Evolutionary conservation across 1,140 invertebrate genomes (phyloP).

Genomic region (Cheumatopsyche charites): DNA sequence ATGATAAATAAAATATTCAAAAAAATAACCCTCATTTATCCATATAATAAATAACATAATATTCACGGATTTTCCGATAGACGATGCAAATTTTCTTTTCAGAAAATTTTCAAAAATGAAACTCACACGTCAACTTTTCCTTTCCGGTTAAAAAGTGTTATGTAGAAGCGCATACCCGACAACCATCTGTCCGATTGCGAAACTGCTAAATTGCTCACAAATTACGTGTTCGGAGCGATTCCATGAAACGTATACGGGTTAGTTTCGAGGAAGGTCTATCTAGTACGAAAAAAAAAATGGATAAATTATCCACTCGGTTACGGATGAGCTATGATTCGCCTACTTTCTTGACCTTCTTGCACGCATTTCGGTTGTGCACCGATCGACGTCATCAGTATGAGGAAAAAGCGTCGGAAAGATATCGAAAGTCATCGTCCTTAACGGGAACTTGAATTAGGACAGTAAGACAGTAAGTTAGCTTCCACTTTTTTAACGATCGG

Average conservation of each 20-base stretch:
- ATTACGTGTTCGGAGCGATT: conserved; percentile 3
- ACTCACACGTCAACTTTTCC: conserved; percentile 3
- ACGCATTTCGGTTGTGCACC: conserved; percentile 23
- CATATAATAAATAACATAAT: no score
- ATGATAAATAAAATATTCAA: no score
- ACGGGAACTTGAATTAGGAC: conserved; percentile 19
- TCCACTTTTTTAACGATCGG: background rate
- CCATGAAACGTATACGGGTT: background rate
- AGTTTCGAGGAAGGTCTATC: conserved; percentile 3
- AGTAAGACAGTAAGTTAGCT: background rate
- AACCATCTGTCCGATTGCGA: background rate
- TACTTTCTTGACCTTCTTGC: conserved; percentile 26
- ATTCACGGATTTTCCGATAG: no score
- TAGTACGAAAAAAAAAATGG: background rate
- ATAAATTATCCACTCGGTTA: background rate
- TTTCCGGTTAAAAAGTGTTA: conserved; percentile 5
- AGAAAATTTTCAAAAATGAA: background rate
- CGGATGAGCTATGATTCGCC: conserved; percentile 17
- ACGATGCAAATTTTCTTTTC: no score
- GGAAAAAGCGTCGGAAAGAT: conserved; percentile 7
- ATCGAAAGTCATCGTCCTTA: conserved; percentile 26
- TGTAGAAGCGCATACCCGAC: background rate
- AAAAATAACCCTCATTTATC: no score
- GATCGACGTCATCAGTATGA: conserved; percentile 16
- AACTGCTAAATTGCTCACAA: background rate